Conservation (phyloP, 2,888 invertebrate genomes). For the Ophion slaviceki region DNA sequence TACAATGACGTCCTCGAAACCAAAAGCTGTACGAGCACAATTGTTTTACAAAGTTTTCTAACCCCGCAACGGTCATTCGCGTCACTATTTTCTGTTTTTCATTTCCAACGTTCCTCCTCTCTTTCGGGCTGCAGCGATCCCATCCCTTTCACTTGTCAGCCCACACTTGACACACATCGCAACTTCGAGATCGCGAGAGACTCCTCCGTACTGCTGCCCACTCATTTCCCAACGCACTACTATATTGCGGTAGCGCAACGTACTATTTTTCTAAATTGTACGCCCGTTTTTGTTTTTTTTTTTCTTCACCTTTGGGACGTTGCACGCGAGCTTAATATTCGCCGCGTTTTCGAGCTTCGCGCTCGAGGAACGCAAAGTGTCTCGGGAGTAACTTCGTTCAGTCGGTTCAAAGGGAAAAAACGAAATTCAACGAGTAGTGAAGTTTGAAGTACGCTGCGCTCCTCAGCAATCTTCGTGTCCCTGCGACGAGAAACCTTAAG, state of each 20-base stretch:
- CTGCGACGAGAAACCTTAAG: too few species aligned
- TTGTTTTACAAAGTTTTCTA: background rate
- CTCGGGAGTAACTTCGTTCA: too few species aligned
- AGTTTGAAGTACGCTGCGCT: too few species aligned
- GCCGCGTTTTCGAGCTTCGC: background rate
- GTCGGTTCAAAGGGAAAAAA: too few species aligned
- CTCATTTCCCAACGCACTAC: background rate
- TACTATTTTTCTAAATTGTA: background rate
- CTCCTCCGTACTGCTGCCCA: background rate
- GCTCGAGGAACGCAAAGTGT: too few species aligned
- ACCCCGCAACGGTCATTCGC: background rate
- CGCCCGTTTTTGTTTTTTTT: background rate
- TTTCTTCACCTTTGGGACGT: background rate
- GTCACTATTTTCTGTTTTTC: background rate
- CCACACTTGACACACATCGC: background rate
- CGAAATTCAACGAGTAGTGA: too few species aligned
- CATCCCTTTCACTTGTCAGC: too few species aligned
- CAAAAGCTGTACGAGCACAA: background rate
- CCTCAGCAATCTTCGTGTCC: too few species aligned
- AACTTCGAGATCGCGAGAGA: background rate
- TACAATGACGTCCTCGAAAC: background rate
- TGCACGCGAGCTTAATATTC: background rate
- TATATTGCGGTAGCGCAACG: background rate
- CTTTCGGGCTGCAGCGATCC: too few species aligned
- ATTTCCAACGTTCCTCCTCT: background rate